Evolutionary conservation across 1,140 invertebrate species (phyloP).

Genomic region (Drosophila novamexicana): DNA sequence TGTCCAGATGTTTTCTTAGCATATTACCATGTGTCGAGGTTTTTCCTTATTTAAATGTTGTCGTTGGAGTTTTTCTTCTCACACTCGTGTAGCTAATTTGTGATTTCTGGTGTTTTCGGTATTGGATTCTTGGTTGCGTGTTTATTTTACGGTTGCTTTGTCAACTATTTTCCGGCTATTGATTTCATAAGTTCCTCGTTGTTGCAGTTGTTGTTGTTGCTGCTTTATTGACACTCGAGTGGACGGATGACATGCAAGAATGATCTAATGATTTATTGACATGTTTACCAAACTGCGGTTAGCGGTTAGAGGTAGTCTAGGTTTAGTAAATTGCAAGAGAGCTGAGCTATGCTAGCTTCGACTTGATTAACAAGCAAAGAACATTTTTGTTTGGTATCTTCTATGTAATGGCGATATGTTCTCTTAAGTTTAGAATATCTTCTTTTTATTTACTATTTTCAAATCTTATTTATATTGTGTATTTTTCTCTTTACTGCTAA

Average conservation of each 20-base stretch:
- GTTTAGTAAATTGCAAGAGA: constrained; percentile 2
- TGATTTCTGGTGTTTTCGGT: constrained; percentile 78
- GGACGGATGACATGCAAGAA: constrained; percentile 59
- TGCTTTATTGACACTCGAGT: constrained; percentile 44
- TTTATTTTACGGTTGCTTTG: constrained; percentile 73
- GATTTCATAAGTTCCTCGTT: constrained; percentile 43
- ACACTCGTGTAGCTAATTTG: constrained; percentile 79
- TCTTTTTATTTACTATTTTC: no score
- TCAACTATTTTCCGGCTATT: constrained; percentile 78
- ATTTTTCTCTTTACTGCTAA: no score
- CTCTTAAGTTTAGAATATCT: no score
- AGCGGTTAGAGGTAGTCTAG: not conserved
- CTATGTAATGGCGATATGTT: no score
- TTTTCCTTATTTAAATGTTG: constrained; percentile 63
- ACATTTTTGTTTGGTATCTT: no score
- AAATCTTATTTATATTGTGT: no score
- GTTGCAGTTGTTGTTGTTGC: constrained; percentile 26
- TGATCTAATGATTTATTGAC: constrained; percentile 67
- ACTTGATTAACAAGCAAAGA: not conserved
- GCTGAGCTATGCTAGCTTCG: not conserved
- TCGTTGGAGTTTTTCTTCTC: constrained; percentile 52
- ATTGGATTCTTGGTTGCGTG: constrained; percentile 52
- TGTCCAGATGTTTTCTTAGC: constrained; percentile 66
- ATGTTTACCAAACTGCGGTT: constrained; percentile 36
- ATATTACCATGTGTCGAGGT: constrained; percentile 64